Evolutionary conservation across 2,797 vertebrate species (phyloP).

Genomic region (Hypotaenidia okinawae): DNA sequence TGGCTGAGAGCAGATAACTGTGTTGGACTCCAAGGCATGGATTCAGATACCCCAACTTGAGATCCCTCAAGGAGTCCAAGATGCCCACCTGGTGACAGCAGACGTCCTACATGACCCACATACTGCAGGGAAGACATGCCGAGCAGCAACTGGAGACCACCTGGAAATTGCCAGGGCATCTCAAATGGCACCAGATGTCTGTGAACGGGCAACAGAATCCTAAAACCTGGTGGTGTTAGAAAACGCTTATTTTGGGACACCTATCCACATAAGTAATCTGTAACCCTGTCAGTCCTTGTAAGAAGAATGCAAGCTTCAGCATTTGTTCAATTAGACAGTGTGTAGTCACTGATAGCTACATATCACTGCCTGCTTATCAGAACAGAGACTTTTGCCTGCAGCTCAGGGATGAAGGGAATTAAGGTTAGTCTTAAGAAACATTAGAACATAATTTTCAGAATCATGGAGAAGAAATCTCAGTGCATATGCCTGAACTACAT

Average conservation of each 20-base stretch:
- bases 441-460: neutral
- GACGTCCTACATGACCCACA: neutral
- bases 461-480: neutral
- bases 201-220: neutral
- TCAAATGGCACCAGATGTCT: neutral
- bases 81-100: neutral
- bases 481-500: neutral
- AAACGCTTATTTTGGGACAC: neutral
- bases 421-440: neutral
- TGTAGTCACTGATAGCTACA: neutral
- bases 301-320: neutral
- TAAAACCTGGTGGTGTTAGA: neutral
- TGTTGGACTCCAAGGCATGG: neutral
- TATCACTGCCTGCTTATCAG: neutral
- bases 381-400: neutral
- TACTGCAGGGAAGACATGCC: neutral
- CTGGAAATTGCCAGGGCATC: neutral
- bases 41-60: neutral
- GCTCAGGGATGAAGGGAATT: neutral
- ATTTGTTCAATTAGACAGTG: neutral
- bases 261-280: neutral
- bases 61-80: neutral
- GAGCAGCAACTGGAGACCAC: neutral
- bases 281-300: neutral
- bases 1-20: neutral